Evolutionary conservation across 2,113 vertebrate species (phyloP), one percentile per base, ranked within the genome.

Genomic region (Pitta sordida): DNA sequence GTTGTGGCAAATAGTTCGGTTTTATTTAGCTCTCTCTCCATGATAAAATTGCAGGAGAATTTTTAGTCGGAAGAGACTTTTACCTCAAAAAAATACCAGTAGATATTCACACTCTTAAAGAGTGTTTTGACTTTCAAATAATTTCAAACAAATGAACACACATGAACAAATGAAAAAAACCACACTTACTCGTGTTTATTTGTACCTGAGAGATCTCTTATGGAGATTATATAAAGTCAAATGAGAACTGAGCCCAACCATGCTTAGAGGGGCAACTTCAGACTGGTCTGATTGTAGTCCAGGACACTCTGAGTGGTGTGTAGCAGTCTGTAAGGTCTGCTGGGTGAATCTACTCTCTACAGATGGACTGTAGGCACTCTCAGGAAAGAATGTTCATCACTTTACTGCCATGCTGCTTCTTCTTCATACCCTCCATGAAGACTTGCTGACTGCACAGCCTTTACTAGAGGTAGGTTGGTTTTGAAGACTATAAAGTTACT

Each of bases 21-120:
- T 96, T 88, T 93, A 95, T 95, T 97, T 90, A 97, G 86, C 90
- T 90, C 95, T 92, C 58, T 92, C 76, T 92, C 62, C 5, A 6
- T 91, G 88, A 91, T 20, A 83, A 27, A 44, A 83, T 96, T 96
- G 86, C 84, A 92, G 89, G 79, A 85, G 75, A 91, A 84, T 81
- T 95, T 95, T 75, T 75, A 91, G 76, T 60, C 76, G 92, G n/a
- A 91, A 91, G 68, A 88, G 56, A 34, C 18, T 95, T 97, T 96
- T 93, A 83, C 76, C 74, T 96, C 92, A 49, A 96, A 79, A 95
- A 94, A 86, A 91, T 67, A n/a, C n/a, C n/a, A 91, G 81, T 76
- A 89, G 78, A 84, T 88, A 93, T 32, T 15, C 64, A 91, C 41
- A 58, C 29, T 74, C 88, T 48, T 34, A 69, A 73, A 55, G 18